Base-by-base conservation (phyloP, 2,888 invertebrate species). In the Leptinotarsa juncta region DNA sequence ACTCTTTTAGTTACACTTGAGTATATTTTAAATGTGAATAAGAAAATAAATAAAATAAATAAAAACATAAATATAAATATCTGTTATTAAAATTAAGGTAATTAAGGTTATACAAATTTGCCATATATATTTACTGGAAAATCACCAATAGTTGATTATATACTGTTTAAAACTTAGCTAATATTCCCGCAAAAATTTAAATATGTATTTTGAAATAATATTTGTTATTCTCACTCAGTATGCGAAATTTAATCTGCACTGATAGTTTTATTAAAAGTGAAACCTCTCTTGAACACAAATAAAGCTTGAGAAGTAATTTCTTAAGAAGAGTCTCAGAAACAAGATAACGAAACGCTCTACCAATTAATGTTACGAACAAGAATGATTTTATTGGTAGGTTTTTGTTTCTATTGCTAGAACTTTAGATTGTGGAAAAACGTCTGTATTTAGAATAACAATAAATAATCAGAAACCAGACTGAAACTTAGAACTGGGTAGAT, bases 181-280 rank as follows among this genome's bases (percentile, higher is more conserved):
- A 32, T 32, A 42, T 42, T 42, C 42, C 10, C 10, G 10, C 10
- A 42, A 10, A 42, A 42, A 42, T 42, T 42, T 42, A 42, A 42
- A 10, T 10, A 32, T 32, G 32, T 7, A 32, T 7, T 53, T 53
- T 53, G 10, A 53, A 18, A 18, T 4, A 53, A 53, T 53, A 53
- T 53, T 53, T 53, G 53, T 18, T 18, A 53, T 53, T 53, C 53
- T 53, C 53, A 53, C 53, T 53, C 18, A 12, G 53, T 53, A 53
- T 18, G 18, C n/a, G 18, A 18, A 18, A 18, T 53, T 18, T 7
- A 53, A n/a, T 5, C 18, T 10, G 53, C 12, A 53, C 18, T 18
- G 10, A 18, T 53, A 10, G 10, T 18, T 53, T 53, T 53, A 18
- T n/a, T 18, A 18, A 10, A 53, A 53, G 10, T 53, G 18, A 53